A percentile compares a stretch with the other conserved stretches of the same genome.
Evolutionary conservation across 1,140 invertebrate species (phyloP).

Genomic region (Anadara kagoshimensis): DNA sequence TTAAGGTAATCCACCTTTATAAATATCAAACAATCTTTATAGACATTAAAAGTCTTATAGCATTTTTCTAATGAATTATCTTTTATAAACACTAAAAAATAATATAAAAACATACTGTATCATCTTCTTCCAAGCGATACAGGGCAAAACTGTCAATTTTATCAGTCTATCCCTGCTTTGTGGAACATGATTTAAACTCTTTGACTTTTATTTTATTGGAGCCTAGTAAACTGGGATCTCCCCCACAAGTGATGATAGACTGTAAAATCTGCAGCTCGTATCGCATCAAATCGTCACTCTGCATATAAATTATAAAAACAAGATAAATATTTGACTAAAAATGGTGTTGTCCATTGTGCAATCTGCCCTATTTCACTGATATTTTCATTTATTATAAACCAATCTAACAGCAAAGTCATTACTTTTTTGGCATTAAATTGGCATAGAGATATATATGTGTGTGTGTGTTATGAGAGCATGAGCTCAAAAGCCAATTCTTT

Average conservation of each 20-base stretch:
- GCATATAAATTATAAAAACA: background rate
- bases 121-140: background rate
- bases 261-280: background rate
- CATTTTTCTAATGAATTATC: background rate
- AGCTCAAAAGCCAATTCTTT: too few relatives aligned
- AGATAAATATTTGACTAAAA: too few relatives aligned
- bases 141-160: background rate
- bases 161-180: background rate
- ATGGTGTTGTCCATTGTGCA: too few relatives aligned
- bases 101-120: background rate
- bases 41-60: background rate
- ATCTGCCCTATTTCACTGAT: too few relatives aligned
- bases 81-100: background rate
- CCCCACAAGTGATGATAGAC: constrained; percentile 1
- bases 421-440: too few relatives aligned
- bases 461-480: too few relatives aligned
- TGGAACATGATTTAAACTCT: background rate
- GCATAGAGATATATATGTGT: too few relatives aligned
- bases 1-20: too few relatives aligned
- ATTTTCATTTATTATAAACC: too few relatives aligned
- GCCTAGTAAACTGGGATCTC: too few relatives aligned
- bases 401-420: too few relatives aligned
- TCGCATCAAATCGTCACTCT: background rate
- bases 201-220: background rate
- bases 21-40: background rate